Percentiles rank a stretch among this genome's conserved stretches.
Evolutionary conservation across 2,113 vertebrate species (phyloP).

Genomic region (Crocuta crocuta): DNA sequence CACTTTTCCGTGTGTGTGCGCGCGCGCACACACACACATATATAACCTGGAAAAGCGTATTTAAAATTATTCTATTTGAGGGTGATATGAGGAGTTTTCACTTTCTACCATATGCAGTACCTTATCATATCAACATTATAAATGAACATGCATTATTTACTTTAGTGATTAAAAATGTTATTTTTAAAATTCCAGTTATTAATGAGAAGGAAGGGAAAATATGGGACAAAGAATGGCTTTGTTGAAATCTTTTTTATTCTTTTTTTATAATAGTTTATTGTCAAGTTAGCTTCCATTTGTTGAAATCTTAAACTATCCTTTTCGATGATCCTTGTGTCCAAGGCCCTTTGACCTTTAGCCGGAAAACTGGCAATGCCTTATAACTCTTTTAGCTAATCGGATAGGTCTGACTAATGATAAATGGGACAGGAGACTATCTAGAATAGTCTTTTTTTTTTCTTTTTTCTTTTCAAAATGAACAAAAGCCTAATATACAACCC

Average conservation of each 20-base stretch:
- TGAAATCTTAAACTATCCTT: not conserved
- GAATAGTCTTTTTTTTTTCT: constrained; percentile 1
- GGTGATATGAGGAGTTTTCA: not conserved
- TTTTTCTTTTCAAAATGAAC: constrained; percentile 69
- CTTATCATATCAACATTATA: not conserved
- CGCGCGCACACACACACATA: too few species aligned
- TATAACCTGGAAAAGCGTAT: not conserved
- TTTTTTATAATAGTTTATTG: too few species aligned
- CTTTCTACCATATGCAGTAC: not conserved
- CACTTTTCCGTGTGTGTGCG: not conserved
- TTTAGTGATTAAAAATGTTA: constrained; percentile 21
- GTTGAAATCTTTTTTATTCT: not conserved
- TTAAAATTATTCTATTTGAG: not conserved
- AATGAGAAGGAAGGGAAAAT: constrained; percentile 13
- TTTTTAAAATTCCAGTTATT: constrained; percentile 37
- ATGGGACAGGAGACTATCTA: constrained; percentile 12
- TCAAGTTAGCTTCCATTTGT: not conserved
- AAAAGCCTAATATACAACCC: constrained; percentile 71
- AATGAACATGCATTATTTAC: not conserved
- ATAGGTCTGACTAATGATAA: constrained; percentile 50
- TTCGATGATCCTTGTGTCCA: not conserved
- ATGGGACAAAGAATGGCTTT: not conserved
- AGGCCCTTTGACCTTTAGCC: constrained; percentile 53
- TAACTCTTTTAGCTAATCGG: constrained; percentile 48
- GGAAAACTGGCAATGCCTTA: not conserved